Evolutionary conservation across 2,113 vertebrate genomes (phyloP).

Genomic region (Myotis yumanensis): DNA sequence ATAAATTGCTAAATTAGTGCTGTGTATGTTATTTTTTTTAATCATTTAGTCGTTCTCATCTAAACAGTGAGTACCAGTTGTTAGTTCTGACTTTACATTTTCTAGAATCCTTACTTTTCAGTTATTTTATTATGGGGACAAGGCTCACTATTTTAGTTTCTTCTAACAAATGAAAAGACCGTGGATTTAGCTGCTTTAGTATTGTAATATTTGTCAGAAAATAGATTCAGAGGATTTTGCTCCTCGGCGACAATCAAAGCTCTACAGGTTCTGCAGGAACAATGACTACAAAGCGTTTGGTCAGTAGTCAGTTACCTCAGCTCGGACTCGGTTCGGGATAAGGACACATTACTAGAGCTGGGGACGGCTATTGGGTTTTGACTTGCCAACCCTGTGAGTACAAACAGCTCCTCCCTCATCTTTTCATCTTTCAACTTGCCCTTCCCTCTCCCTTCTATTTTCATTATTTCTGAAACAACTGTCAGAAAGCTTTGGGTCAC

Average conservation of each 20-base stretch:
- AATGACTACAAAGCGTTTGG: neutral
- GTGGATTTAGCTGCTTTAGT: neutral
- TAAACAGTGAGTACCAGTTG: neutral
- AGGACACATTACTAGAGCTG: neutral
- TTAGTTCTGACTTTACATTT: neutral
- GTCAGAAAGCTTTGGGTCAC: conserved; percentile 31
- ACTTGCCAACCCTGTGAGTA: neutral
- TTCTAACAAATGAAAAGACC: conserved; percentile 32
- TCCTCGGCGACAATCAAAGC: neutral
- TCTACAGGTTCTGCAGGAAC: neutral
- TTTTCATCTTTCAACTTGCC: conserved; percentile 36
- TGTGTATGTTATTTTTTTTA: neutral
- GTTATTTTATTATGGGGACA: neutral
- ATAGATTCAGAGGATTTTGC: neutral
- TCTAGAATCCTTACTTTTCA: neutral
- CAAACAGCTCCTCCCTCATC: neutral
- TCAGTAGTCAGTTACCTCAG: neutral
- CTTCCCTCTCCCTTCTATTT: neutral
- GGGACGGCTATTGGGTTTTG: neutral
- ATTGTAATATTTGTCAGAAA: neutral
- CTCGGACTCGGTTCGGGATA: neutral
- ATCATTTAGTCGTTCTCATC: neutral
- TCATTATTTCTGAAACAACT: conserved; percentile 26
- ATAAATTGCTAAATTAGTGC: neutral
- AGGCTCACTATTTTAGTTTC: neutral